A percentile compares a stretch with the other conserved stretches of the same genome.
phyloP scores from a whole-genome alignment of 2,113 vertebrate species.

The Zapus hudsonius region DNA sequence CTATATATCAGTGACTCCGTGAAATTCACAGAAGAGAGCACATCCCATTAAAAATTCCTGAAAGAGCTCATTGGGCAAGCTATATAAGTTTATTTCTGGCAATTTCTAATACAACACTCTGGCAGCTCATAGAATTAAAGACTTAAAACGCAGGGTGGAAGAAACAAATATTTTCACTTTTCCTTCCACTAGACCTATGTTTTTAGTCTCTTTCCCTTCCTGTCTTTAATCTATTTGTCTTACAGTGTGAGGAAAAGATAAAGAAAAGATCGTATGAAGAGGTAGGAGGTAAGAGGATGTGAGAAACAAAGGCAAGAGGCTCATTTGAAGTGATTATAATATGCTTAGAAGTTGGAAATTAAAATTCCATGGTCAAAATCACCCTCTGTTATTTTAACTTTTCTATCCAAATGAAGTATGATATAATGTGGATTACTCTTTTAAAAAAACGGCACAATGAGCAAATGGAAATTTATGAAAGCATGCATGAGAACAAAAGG shows the following conservation, averaged over 20 bases:
- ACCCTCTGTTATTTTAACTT: neutral
- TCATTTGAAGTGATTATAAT: neutral
- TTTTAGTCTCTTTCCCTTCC: neutral
- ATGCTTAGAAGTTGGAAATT: neutral
- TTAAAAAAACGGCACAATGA: neutral
- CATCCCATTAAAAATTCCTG: constrained; percentile 57
- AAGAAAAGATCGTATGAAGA: neutral
- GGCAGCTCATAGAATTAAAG: constrained; percentile 39
- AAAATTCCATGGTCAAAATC: neutral
- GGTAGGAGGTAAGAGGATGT: neutral
- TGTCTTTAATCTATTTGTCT: neutral
- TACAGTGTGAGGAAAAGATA: neutral
- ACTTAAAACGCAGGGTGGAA: neutral
- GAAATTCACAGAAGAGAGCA: constrained; percentile 45
- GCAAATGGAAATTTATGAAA: neutral
- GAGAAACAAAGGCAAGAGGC: neutral
- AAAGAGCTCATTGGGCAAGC: constrained; percentile 49
- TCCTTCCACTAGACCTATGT: neutral
- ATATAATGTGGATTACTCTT: neutral
- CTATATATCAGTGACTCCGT: constrained; percentile 39
- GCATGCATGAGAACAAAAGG: neutral
- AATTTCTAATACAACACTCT: constrained; percentile 28
- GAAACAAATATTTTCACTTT: neutral
- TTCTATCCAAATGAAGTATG: neutral
- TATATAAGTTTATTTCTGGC: constrained; percentile 23